Evolutionary conservation across 2,797 vertebrate genomes (phyloP), one percentile per base, ranked within the genome.

Genomic region (Cephalopachus bancanus): DNA sequence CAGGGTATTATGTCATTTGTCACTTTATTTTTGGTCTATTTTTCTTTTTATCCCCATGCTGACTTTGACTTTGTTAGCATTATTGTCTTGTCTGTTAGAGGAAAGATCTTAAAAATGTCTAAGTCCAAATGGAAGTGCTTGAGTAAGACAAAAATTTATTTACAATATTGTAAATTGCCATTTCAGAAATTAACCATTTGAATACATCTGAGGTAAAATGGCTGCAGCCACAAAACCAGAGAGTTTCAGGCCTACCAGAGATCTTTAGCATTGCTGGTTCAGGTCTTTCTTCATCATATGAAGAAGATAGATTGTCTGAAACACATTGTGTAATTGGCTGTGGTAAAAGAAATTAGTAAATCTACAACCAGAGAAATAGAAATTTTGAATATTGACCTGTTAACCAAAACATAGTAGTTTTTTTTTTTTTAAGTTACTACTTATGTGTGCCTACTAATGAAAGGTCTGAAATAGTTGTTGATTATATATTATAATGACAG

Each of bases 21-120:
- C 30, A n/a, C 55, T 75, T 91, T 17, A 88, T 33, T 84, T 9
- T 80, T 89, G 72, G 49, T 91, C 30, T 83, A 1, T 89, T 90
- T 80, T 95, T 92, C 33, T 37, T 57, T 79, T 93, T 72, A 76
- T 75, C 16, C 3, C 10, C 49, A 80, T 59, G 88, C 5, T 72
- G 28, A 89, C 92, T 93, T 97, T 81, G 69, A 85, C 26, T 84
- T 86, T 55, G 28, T 85, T 86, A 94, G 67, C 14, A 83, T 65
- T 84, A 80, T 88, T 83, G 57, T 55, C 30, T 76, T 83, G 57
- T 55, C 30, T 76, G 1, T 91, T 74, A 75, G 67, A 83, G 28
- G 83, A 79, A 60, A 74, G 49, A 81, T 93, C 67, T 71, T 92
- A 60, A 89, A 93, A 53, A 49, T 33, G 71, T 65, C 8, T n/a